Evolutionary conservation across 2,113 vertebrate genomes (phyloP), one percentile per base, ranked within the genome.

Genomic region (Mesoclemmys tuberculata): DNA sequence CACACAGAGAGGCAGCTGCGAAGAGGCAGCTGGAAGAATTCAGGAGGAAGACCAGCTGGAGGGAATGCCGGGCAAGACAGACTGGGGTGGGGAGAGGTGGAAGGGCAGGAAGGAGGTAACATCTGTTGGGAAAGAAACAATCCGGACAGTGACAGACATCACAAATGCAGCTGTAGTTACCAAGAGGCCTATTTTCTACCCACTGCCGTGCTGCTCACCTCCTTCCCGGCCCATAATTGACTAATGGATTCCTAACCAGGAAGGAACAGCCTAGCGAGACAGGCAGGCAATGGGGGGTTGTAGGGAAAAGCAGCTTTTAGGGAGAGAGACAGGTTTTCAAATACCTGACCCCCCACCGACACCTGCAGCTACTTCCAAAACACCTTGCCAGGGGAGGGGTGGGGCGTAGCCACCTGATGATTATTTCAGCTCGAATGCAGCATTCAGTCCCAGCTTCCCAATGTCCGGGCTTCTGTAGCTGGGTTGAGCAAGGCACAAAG

Each of bases 271-370:
- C 78, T 71, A 10, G 92, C 85, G 61, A 82, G 90, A 77, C 96
- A 93, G 78, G 56, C 87, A 92, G 92, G 44, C 64, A 89, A 94
- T 84, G 85, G 75, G 82, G 16, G 18, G 8, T 16, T 5, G 31
- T n/a, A n/a, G 61, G 61, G 18, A 68, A 68, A 68, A n/a, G 14
- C 61, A 68, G 61, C 16, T 9, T 92, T 94, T 95, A 90, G 87
- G 85, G 88, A 84, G 89, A 95, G 94, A 61, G 90, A 84, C 16
- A 82, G 22, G 84, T 64, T 61, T 90, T 82, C 84, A 94, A 81
- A 83, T 68, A 8, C 16, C 16, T n/a, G 61, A 14, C 35, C 26
- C 61, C 35, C 49, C 51, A 16, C 51, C 3, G 51, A 52, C 16
- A 29, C 56, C 27, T 6, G 38, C 38, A 41, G 38, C 71, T 26